Evolutionary conservation across 2,888 invertebrate species (phyloP).

Genomic region (Andricus curvator): DNA sequence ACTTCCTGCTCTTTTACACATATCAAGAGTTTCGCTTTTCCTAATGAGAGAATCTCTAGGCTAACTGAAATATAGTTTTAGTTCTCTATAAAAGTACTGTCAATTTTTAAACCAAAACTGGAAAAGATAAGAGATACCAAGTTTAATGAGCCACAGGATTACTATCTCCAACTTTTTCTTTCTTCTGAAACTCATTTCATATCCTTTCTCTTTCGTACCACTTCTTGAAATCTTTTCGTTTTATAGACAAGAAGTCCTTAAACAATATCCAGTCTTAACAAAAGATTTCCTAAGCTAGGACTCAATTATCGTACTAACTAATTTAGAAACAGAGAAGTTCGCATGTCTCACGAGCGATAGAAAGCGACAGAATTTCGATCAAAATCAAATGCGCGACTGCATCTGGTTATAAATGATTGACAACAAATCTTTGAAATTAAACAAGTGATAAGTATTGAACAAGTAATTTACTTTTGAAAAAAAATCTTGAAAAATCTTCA

Average conservation of each 20-base stretch:
- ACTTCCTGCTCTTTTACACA: background rate
- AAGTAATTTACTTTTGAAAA: background rate
- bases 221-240: conserved; percentile 20
- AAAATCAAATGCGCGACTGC: too few species aligned
- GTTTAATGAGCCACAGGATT: conserved; percentile 9
- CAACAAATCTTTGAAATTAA: too few species aligned
- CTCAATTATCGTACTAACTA: conserved; percentile 1
- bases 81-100: background rate
- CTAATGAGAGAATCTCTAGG: background rate
- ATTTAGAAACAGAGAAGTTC: background rate
- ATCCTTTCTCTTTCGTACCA: conserved; percentile 40
- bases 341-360: too few species aligned
- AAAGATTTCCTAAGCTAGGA: background rate
- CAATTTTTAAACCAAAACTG: background rate
- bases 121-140: background rate
- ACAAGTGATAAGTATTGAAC: too few species aligned
- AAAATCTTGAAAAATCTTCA: background rate
- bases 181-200: conserved; percentile 16
- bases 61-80: background rate
- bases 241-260: conserved; percentile 1
- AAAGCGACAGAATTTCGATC: too few species aligned
- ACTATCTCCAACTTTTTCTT: conserved; percentile 8
- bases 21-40: background rate
- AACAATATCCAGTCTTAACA: conserved; percentile 28
- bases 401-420: too few species aligned